Conservation (phyloP, 1,140 invertebrate genomes). For the Arion vulgaris region DNA sequence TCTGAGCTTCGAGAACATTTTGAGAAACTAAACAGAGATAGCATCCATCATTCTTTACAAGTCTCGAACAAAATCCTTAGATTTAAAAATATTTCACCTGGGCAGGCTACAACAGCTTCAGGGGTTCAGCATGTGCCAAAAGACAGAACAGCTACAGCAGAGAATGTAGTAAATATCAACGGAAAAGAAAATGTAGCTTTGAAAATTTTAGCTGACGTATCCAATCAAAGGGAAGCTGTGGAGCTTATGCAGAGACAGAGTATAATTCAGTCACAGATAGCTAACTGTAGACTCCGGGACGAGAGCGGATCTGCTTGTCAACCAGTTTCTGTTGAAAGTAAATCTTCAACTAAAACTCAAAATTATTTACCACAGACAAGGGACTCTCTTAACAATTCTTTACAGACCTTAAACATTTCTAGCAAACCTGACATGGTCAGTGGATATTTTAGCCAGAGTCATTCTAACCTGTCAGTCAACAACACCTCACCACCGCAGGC, state of each 20-base stretch:
- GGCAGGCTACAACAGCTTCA: not conserved
- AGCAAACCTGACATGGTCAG: not conserved
- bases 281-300: constrained; percentile 37
- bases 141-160: not conserved
- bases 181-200: constrained; percentile 56
- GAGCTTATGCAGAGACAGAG: constrained; percentile 62
- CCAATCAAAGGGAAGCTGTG: constrained; percentile 53
- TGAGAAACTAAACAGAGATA: constrained; percentile 50
- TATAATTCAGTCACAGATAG: constrained; percentile 48
- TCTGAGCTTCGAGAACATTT: constrained; percentile 41
- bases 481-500: not conserved
- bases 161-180: not conserved
- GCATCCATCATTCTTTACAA: not conserved
- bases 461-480: not conserved
- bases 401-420: not conserved
- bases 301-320: not conserved
- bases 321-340: not conserved
- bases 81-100: constrained; percentile 30
- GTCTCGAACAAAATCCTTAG: too few relatives aligned
- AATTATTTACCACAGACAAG: not conserved
- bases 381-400: not conserved
- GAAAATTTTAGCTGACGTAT: constrained; percentile 64
- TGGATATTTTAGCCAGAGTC: not conserved
- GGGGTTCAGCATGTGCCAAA: constrained; percentile 37
- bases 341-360: constrained; percentile 7